Evolutionary conservation across 2,888 invertebrate species (phyloP), one percentile per base, ranked within the genome.

Genomic region (Parnassius orleans): DNA sequence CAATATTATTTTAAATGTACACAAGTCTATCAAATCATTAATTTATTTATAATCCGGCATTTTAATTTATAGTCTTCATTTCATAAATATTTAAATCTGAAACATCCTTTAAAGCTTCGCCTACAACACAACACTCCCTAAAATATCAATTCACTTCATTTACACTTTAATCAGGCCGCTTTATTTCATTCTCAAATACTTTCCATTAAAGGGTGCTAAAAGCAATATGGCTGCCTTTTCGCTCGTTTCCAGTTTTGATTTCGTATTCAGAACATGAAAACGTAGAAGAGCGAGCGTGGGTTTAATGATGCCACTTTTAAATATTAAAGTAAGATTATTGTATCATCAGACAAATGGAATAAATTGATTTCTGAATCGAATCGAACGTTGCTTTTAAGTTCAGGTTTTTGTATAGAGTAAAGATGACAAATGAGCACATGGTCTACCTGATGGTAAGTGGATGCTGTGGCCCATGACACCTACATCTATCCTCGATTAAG

Each of bases 191-290:
- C 79, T 72, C 72, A 77, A 71, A 73, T 72, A 69, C 75, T 80
- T 77, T 80, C 81, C 81, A 82, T 86, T 87, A 90, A 87, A 87
- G 87, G 87, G 84, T 84, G 83, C 79, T 87, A 86, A 87, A 86
- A 88, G 86, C 87, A 88, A 85, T 68, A 89, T 87, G 87, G 87
- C 86, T 71, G 82, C 79, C 80, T 79, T 78, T 83, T 78, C 78
- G 78, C 76, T 76, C 79, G 75, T 71, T 83, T 78, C 79, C 76
- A 79, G 76, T 77, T 79, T 74, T 76, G 68, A 88, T 85, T 90
- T 87, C 66, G 83, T 83, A 90, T 90, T 87, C 90, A 82, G 75
- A 83, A 79, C 87, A 79, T 77, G 83, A 72, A 77, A 74, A 78
- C 75, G 76, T 73, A 82, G 81, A 77, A 76, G 80, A 79, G 82